A percentile compares a stretch with the other conserved stretches of the same genome.
These are phyloP conservation scores for Todiramphus chloris DNA, from an alignment of 2,113 vertebrate species.

Conservation along the genomic window DNA sequence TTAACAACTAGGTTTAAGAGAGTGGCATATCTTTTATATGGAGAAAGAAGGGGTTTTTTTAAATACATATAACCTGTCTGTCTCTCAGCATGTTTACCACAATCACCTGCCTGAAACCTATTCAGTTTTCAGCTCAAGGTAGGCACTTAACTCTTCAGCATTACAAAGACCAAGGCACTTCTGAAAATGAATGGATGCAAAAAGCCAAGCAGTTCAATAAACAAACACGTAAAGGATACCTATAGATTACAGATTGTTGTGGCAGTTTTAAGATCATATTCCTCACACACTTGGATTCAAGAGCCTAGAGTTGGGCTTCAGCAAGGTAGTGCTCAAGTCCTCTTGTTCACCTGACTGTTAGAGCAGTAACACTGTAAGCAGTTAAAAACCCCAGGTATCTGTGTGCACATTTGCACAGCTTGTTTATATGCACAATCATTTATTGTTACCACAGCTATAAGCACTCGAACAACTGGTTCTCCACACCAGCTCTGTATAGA, in stretches of 20 bases:
- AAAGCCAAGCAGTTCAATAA: neutral
- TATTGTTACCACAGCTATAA: slow-evolving; percentile 16
- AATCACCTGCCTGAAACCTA: neutral
- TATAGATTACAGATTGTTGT: neutral
- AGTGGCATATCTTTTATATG: neutral
- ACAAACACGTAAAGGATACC: neutral
- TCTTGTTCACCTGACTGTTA: neutral
- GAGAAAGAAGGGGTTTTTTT: neutral
- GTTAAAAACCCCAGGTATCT: neutral
- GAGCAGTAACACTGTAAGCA: neutral
- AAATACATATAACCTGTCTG: neutral
- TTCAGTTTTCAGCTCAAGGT: neutral
- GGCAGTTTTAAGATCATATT: neutral
- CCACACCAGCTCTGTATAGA: neutral
- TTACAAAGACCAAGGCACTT: neutral
- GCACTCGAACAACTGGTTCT: slow-evolving; percentile 53
- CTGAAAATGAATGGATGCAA: neutral
- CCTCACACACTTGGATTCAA: neutral
- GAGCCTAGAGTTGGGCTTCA: neutral
- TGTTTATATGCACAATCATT: slow-evolving; percentile 28
- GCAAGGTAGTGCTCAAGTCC: neutral
- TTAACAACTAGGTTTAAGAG: neutral
- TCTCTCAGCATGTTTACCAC: neutral
- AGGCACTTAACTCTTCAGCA: neutral
- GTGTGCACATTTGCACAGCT: neutral